Base-by-base conservation (phyloP, 2,113 vertebrate genomes). In the Chionomys nivalis region DNA sequence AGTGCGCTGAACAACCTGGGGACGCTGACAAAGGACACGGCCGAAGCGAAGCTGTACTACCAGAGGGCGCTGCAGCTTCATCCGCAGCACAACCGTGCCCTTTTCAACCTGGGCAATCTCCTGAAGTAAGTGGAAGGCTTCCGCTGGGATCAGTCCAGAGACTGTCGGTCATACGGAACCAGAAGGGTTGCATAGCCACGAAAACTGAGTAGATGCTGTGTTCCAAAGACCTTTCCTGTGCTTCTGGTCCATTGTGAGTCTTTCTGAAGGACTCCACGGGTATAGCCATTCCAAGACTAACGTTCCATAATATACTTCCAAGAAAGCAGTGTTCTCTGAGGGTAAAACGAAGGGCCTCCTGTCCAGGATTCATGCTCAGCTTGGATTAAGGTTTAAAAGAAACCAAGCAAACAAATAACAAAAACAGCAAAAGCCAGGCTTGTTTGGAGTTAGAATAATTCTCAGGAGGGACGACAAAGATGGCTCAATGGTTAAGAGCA, bases 1-100 rank as follows among this genome's bases (percentile, higher is more conserved):
- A 99, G 99, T 73, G 99, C 99, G 88, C 99, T 99, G 97, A 99
- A 99, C 98, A 99, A 99, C 97, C 94, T 99, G 36, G 99, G 99
- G 73, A 99, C 99, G 0, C 96, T 99, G 98, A 99, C 99, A 8
- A 98, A 97, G 97, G 98, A 99, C 0, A 94, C 98, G 0, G 98
- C 98, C 58, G 99, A 99, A 95, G 99, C 99, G 0, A 99, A 99
- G 97, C 95, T 98, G 65, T 99, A 99, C 98, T 99, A 99, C 98
- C 99, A 99, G 96, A 98, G 96, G 91, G 99, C 99, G 0, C 99
- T 99, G 79, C 98, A 99, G 94, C 99, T 99, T 92, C 99, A 99
- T 85, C 99, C 99, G 0, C 99, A 99, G 88, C 99, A 99, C 96
- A 99, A 99, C 97, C 97, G 99, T 44, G 99, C 99, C 4, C 99